Evolutionary conservation across 2,888 invertebrate species (phyloP).

Genomic region (Leptopilina drosophilae): DNA sequence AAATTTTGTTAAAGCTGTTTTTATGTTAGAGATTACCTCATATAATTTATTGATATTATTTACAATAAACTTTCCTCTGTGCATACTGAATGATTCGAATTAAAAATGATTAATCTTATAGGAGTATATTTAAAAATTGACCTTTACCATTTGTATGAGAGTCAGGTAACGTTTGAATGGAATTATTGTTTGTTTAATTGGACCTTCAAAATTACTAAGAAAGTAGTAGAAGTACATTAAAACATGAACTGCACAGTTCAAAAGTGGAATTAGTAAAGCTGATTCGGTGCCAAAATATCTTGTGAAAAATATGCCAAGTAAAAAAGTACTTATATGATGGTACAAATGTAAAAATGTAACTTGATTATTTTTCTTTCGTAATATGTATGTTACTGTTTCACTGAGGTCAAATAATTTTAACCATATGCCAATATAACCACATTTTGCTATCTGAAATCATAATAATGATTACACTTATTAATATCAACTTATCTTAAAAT

Average conservation of each 20-base stretch:
- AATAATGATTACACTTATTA: no score
- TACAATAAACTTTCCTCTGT: no score
- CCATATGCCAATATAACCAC: no score
- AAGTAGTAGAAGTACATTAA: background rate
- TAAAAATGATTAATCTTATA: no score
- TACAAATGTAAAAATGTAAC: constrained; percentile 11
- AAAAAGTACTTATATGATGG: background rate
- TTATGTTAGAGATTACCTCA: no score
- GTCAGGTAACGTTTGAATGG: background rate
- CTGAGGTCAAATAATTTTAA: background rate
- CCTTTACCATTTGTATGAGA: background rate
- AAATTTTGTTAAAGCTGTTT: no score
- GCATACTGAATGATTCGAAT: no score
- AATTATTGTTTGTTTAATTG: background rate
- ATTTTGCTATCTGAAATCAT: no score
- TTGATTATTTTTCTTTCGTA: background rate
- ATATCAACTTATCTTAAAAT: no score
- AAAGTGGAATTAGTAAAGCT: background rate
- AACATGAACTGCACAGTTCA: background rate
- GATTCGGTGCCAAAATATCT: background rate
- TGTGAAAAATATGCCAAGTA: background rate
- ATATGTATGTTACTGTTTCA: background rate
- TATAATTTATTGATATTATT: no score
- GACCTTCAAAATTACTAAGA: background rate
- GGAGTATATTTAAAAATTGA: background rate